These are phyloP conservation scores for Laterallus jamaicensis DNA, from an alignment of 2,113 vertebrate genomes.

Conservation along the genomic window DNA sequence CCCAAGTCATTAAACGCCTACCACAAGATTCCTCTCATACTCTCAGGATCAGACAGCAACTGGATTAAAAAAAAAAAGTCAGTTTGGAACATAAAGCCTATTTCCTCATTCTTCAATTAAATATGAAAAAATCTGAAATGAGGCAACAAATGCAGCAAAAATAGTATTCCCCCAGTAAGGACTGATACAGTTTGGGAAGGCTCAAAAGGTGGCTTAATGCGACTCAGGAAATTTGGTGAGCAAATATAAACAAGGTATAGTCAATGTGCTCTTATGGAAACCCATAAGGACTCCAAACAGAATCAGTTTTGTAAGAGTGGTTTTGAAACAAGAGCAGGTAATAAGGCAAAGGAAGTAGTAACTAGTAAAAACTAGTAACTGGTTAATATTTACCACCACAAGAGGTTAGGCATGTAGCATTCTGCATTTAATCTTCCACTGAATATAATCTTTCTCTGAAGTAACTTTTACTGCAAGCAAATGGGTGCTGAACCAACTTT, in stretches of 20 bases:
- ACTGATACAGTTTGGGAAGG: rapidly evolving
- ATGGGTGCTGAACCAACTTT: background rate
- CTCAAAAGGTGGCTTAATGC: background rate
- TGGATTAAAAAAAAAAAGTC: background rate
- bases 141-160: background rate
- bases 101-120: constrained; percentile 7
- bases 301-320: background rate
- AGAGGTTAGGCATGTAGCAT: background rate
- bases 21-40: constrained; percentile 58
- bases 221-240: background rate
- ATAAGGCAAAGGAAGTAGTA: background rate
- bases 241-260: background rate
- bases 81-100: background rate
- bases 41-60: constrained; percentile 25
- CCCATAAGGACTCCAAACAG: background rate
- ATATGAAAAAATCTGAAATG: background rate
- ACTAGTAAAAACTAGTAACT: background rate
- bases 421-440: background rate
- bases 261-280: background rate
- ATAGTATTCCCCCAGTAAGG: background rate
- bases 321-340: background rate
- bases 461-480: background rate
- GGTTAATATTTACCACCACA: background rate
- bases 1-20: constrained; percentile 61
- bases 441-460: background rate